Percentiles rank a stretch among this genome's conserved stretches.
phyloP scores from a whole-genome alignment of 2,797 vertebrate species.

The Urophycis tenuis region DNA sequence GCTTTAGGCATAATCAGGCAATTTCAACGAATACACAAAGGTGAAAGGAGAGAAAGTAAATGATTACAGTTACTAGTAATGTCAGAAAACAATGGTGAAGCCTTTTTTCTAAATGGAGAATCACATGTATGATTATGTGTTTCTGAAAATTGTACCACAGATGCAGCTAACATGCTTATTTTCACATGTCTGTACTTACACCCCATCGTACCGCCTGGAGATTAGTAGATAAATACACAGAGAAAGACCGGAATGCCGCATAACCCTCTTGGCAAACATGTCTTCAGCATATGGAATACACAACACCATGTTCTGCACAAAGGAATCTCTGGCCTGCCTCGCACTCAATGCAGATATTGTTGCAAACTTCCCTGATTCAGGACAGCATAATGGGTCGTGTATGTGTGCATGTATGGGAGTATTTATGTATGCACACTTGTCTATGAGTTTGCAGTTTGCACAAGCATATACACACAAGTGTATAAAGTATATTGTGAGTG shows the following conservation, averaged over 20 bases:
- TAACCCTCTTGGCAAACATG: neutral
- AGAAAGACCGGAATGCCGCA: neutral
- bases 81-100: neutral
- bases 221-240: neutral
- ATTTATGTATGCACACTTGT: neutral
- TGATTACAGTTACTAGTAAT: neutral
- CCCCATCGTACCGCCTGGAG: neutral
- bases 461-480: too few relatives aligned
- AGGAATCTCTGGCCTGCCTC: constrained; percentile 44
- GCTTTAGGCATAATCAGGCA: too few relatives aligned
- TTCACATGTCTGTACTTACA: too few relatives aligned
- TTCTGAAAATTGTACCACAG: neutral
- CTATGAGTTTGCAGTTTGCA: neutral
- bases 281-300: neutral
- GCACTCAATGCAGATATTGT: constrained; percentile 50
- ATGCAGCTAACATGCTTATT: neutral
- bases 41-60: neutral
- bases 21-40: neutral
- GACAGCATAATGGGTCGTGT: constrained; percentile 13
- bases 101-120: neutral
- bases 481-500: too few relatives aligned
- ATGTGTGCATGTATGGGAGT: neutral
- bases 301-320: constrained; percentile 40
- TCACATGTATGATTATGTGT: too few relatives aligned
- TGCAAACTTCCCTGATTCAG: constrained; percentile 34